phyloP scores from a whole-genome alignment of 2,797 vertebrate genomes.

The Pteropus rufus region DNA sequence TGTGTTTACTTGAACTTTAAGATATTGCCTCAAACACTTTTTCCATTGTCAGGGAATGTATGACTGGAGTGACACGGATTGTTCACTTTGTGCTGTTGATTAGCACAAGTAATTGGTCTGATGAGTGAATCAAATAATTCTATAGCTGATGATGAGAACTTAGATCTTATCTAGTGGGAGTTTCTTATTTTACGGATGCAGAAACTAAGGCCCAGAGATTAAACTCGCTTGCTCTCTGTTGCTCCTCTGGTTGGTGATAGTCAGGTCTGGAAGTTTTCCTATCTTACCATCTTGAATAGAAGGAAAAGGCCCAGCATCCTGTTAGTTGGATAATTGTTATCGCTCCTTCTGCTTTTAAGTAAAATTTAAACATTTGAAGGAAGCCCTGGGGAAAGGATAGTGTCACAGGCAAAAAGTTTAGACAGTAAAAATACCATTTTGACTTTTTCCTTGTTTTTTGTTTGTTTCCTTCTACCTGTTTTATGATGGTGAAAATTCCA shows the following conservation, averaged over 20 bases:
- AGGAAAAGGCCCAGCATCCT: not conserved
- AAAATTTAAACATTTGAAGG: not conserved
- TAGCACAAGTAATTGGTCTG: not conserved
- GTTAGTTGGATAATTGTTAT: not conserved
- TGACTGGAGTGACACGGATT: not conserved
- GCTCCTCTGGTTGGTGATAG: not conserved
- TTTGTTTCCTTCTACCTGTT: not conserved
- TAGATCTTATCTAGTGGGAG: not conserved
- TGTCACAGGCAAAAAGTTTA: not conserved
- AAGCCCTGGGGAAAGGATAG: not conserved
- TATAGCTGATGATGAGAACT: not conserved
- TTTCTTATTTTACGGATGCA: not conserved
- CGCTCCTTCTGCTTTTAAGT: not conserved
- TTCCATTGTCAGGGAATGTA: not conserved
- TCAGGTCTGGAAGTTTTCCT: not conserved
- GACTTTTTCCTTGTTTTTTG: not conserved
- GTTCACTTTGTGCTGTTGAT: not conserved
- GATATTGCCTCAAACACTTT: not conserved
- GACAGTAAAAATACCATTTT: not conserved
- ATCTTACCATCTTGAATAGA: not conserved
- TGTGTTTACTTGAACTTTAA: slow-evolving; percentile 31
- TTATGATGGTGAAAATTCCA: not conserved
- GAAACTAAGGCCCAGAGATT: not conserved
- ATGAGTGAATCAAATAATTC: not conserved
- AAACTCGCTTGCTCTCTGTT: not conserved